Evolutionary conservation across 2,113 vertebrate species (phyloP).

Genomic region (Columbina picui): DNA sequence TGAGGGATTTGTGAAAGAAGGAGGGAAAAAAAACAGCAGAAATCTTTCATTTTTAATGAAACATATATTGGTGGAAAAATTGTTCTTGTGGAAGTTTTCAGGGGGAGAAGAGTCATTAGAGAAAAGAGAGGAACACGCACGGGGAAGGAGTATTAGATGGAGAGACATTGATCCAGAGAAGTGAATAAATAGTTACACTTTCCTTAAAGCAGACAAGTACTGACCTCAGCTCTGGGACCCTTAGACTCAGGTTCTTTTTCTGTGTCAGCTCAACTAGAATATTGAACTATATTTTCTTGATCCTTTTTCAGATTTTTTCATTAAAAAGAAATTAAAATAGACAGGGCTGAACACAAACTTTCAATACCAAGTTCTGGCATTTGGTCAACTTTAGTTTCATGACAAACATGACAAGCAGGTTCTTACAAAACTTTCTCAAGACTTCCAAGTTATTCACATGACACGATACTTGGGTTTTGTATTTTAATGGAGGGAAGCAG

Average conservation of each 20-base stretch:
- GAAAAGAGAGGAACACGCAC: not conserved
- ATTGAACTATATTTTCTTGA: not conserved
- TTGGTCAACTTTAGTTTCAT: not conserved
- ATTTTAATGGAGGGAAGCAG: not conserved
- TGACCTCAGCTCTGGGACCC: not conserved
- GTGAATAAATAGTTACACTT: not conserved
- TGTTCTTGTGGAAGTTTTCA: not conserved
- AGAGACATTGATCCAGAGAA: not conserved
- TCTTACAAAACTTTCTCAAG: not conserved
- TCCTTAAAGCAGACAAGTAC: not conserved
- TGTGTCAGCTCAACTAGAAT: not conserved
- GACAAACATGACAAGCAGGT: not conserved
- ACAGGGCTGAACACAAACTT: not conserved
- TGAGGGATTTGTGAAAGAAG: not conserved
- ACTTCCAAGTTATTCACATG: not conserved
- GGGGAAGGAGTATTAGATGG: not conserved
- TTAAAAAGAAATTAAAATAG: not conserved
- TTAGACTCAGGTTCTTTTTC: not conserved
- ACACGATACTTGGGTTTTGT: not conserved
- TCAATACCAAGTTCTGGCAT: not conserved
- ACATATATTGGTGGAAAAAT: not conserved
- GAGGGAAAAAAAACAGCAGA: rapidly evolving
- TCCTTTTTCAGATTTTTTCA: not conserved
- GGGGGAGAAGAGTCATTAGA: not conserved
- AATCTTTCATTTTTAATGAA: not conserved